Base-by-base conservation (phyloP, 2,113 vertebrate species). In the Scytalopus superciliaris region DNA sequence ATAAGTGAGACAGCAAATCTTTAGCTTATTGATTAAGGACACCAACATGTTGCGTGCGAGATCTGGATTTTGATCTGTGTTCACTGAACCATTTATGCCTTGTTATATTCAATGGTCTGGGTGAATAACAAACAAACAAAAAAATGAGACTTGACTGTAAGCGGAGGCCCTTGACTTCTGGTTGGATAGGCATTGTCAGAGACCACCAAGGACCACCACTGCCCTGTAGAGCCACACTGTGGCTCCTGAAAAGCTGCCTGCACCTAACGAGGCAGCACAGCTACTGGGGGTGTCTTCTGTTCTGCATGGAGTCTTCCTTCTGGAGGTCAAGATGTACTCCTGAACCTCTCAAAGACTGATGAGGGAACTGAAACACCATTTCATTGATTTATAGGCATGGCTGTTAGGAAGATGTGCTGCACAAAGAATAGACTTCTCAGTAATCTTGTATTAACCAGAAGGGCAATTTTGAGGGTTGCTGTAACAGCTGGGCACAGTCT, bases 11-110 rank as follows among this genome's bases (percentile, higher is more conserved):
- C 89, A 93, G 91, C 64, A 94, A 93, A 95, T 96, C 93, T 91
- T 97, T 96, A 92, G 21, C 56, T 82, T 84, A 97, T 96, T 89
- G 94, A 97, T 89, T 92, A 86, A 94, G 39, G 52, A 67, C 45
- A 37, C 37, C 0, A 1, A 14, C 72, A 87, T 0, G 0, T 52
- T 78, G 56, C 1, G 0, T 70, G 73, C 2, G 1, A 64, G 86
- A 59, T 84, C 86, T 93, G 73, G 76, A 45, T 60, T 95, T 97
- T 93, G 80, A 92, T 93, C 80, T 90, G 80, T 67, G 69, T 91
- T 96, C 76, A 45, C 55, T 47, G 47, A 75, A 23, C 59, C 74
- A 30, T 84, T 92, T 86, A 59, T 63, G 18, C 25, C 47, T 90
- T 5, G 8, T 76, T 92, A 55, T 19, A 25, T 81, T 94, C 21